Base-by-base conservation (phyloP, 1,140 invertebrate species). In the Drosophila rhopaloa region DNA sequence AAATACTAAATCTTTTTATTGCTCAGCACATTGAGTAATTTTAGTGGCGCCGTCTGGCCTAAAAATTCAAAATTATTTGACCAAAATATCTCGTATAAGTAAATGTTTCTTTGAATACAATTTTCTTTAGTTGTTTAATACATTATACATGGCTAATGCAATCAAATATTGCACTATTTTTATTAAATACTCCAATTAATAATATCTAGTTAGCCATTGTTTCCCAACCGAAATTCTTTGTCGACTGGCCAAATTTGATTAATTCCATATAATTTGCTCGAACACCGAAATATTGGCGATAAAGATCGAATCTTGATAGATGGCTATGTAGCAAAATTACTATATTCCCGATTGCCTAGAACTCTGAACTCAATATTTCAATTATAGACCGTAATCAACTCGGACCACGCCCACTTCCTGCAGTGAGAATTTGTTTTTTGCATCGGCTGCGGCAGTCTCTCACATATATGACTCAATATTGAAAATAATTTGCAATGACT, bases 401-500 rank as follows among this genome's bases (percentile, higher is more conserved):
- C 37, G 6, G 9, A 54, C 35, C 72, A 80, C 78, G 78, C 78
- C 78, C 77, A 80, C 50, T 80, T 80, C 78, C 78, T 80, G 78
- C 63, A 53, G 38, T 44, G 65, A 38, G 65, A 65, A 44, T 66
- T 66, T 54, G 61, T 16, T 53, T 68, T 66, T 66, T 59, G 14
- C 27, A 53, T 14, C 24, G 14, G 29, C 56, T 2, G 56, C 27
- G 16, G 24, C 32, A 16, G 41, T 46, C 24, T 44, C 59, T 72
- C 67, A 8, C 44, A 72, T 44, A 72, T 68, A 82, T 82, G 79
- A 82, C 79, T 82, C 79, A 82, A 82, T 82, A 82, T 82, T 82
- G 75, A 82, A 82, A 82, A 82, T 82, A 82, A 82, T 82, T 82
- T 82, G 79, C 82, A 72, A 65, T 72, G 62, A 81, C 59, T 81